phyloP scores from a whole-genome alignment of 2,797 vertebrate genomes.

The Falco concolor region DNA sequence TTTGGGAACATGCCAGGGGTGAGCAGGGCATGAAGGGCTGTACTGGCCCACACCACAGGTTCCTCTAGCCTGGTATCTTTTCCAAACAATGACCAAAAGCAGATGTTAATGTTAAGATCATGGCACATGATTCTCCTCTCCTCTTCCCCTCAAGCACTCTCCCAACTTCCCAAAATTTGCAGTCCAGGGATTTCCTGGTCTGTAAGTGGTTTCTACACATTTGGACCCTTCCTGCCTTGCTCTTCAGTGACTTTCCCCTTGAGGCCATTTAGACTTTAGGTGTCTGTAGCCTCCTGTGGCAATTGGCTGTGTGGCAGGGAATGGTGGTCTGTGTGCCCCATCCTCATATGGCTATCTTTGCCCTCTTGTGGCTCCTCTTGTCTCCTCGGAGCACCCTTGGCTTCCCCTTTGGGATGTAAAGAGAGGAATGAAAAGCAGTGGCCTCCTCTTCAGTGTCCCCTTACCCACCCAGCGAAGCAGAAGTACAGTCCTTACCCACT shows the following conservation, averaged over 20 bases:
- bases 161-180: not conserved
- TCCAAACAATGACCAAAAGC: not conserved
- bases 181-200: not conserved
- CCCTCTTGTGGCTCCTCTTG: not conserved
- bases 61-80: not conserved
- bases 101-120: not conserved
- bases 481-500: not conserved
- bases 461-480: not conserved
- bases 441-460: not conserved
- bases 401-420: not conserved
- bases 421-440: not conserved
- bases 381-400: not conserved
- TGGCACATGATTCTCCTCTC: not conserved
- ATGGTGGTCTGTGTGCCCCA: rapidly evolving
- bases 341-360: not conserved
- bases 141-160: not conserved
- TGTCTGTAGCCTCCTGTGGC: not conserved
- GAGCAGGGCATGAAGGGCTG: rapidly evolving
- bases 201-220: not conserved
- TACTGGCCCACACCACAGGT: not conserved
- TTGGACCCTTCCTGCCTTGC: not conserved
- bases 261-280: not conserved
- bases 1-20: not conserved
- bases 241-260: not conserved
- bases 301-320: not conserved